Evolutionary conservation across 2,113 vertebrate species (phyloP), one percentile per base, ranked within the genome.

Genomic region (Prunella himalayana): DNA sequence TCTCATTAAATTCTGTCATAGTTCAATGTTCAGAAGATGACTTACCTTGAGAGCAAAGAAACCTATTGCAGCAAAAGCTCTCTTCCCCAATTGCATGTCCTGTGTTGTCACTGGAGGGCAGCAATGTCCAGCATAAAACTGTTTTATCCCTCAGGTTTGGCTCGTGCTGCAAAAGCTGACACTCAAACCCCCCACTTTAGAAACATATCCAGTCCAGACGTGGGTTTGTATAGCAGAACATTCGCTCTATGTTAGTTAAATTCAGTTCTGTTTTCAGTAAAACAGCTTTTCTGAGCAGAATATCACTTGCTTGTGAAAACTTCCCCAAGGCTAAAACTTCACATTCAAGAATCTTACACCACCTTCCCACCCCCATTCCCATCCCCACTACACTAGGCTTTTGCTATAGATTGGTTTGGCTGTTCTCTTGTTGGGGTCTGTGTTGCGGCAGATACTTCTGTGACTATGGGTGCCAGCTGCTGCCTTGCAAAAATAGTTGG

Each of bases 61-160:
- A 16, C 2, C 7, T 51, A 70, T 53, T 11, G 9, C 28, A 35
- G 20, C 4, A 6, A 19, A 13, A 35, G 17, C 8, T 15, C 5
- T 50, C 49, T 56, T 14, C 25, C 30, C 28, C 30, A 35, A 0
- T 6, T 56, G 7, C 31, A 24, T 47, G 12, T 49, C 24, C 44
- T 13, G 0, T 6, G 1, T 0, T 1, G 47, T 64, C 98, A 94
- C 96, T 96, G 97, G 98, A 96, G 97, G 98, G 97, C 98, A 98
- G 94, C 97, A 97, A 82, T 88, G 80, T 68, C 88, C 77, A 90
- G 69, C 71, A 41, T 31, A 97, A 97, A 20, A 31, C 31, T 86
- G 20, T 33, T 76, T 56, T 41, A n/a, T 61, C 37, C 39, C 13
- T 49, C 28, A 18, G 77, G 59, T 79, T 86, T 71, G 77, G 61